These are phyloP conservation scores for Diaphora mendica DNA, from an alignment of 2,888 invertebrate species.

Conservation along the genomic window DNA sequence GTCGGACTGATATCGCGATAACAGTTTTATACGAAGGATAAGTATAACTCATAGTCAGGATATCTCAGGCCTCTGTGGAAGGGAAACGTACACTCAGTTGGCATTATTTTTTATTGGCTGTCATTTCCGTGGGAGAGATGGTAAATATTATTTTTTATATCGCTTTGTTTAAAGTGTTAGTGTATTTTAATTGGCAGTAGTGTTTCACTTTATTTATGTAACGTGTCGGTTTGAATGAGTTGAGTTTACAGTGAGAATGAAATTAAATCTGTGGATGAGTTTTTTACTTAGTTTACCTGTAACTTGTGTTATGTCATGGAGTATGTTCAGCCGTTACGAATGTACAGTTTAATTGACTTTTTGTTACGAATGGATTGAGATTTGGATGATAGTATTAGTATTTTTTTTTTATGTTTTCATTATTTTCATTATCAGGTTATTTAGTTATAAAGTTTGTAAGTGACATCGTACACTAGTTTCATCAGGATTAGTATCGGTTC, in stretches of 20 bases:
- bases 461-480: not conserved
- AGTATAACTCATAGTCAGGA: constrained; percentile 74
- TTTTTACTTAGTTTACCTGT: not conserved
- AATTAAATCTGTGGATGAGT: not conserved
- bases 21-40: constrained; percentile 62
- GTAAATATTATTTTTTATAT: constrained; percentile 59
- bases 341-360: not conserved
- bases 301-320: not conserved
- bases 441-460: not conserved
- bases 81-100: constrained; percentile 33
- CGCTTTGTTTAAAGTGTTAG: constrained; percentile 12
- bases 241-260: not conserved
- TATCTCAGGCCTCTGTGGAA: constrained; percentile 38
- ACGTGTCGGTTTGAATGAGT: not conserved
- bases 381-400: not conserved
- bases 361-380: not conserved
- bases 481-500: not conserved
- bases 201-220: not conserved
- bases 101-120: constrained; percentile 26
- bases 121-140: constrained; percentile 59
- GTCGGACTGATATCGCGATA: constrained; percentile 59
- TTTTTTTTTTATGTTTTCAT: not conserved
- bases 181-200: not conserved
- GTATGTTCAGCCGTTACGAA: not conserved
- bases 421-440: not conserved